These are phyloP conservation scores for Paratilapia polleni DNA, from an alignment of 2,113 vertebrate species.

Conservation along the genomic window DNA sequence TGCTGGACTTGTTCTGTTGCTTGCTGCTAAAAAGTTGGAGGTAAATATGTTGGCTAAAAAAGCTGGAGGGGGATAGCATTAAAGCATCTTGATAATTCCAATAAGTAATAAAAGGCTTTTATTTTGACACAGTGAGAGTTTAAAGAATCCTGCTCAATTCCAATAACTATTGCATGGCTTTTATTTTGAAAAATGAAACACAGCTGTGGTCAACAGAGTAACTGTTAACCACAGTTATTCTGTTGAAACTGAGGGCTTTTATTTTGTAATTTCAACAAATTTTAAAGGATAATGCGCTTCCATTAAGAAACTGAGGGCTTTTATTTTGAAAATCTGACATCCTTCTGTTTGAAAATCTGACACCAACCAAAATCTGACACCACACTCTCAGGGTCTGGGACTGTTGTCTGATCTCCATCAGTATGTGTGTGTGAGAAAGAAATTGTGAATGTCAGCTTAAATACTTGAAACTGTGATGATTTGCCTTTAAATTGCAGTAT, in stretches of 20 bases:
- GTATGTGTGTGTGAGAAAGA: no score
- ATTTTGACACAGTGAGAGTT: not conserved
- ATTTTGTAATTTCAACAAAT: accelerated
- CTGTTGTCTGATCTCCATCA: no score
- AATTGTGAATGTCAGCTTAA: no score
- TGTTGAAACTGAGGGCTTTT: not conserved
- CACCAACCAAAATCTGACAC: no score
- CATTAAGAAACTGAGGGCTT: not conserved
- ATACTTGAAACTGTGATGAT: no score
- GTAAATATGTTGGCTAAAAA: not conserved
- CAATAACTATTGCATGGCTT: not conserved
- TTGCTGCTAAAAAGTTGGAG: no score
- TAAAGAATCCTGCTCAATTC: not conserved
- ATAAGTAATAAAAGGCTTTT: not conserved
- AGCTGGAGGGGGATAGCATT: not conserved
- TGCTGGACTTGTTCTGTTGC: not conserved
- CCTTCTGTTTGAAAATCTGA: no score
- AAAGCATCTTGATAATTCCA: not conserved
- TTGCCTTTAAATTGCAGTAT: no score
- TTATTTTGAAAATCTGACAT: not conserved
- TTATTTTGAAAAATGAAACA: not conserved
- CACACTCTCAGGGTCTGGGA: no score
- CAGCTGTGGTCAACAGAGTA: no score
- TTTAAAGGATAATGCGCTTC: not conserved
- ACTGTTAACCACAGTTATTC: no score